Evolutionary conservation across 2,797 vertebrate genomes (phyloP).

Genomic region (Anguilla anguilla): DNA sequence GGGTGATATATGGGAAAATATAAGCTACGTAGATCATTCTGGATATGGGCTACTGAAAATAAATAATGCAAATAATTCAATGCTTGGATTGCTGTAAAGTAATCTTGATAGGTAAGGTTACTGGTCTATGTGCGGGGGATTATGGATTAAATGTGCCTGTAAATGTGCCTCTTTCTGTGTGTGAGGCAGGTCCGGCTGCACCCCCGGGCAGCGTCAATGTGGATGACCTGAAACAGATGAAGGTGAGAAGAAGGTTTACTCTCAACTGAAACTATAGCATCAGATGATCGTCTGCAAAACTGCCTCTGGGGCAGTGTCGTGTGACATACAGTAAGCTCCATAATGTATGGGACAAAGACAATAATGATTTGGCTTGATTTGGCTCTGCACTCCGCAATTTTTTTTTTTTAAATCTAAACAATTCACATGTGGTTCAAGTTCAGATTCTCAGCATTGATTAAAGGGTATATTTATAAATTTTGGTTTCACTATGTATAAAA

Average conservation of each 20-base stretch:
- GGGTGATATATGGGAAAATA: neutral
- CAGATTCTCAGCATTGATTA: no score
- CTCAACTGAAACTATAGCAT: neutral
- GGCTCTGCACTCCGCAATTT: no score
- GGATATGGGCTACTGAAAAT: neutral
- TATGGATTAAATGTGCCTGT: neutral
- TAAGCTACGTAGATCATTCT: neutral
- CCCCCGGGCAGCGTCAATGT: constrained; percentile 89
- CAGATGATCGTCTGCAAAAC: neutral
- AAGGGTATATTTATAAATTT: no score
- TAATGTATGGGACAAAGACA: no score
- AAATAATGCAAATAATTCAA: neutral
- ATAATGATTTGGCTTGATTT: no score
- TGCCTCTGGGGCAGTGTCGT: neutral
- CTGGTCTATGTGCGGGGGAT: neutral
- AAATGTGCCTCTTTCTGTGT: constrained; percentile 11
- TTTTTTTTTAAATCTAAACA: no score
- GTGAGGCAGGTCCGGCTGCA: constrained; percentile 71
- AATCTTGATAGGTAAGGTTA: no score
- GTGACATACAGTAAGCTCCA: neutral
- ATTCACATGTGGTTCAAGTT: no score
- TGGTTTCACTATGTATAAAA: no score
- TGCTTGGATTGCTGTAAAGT: neutral
- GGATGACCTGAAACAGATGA: constrained; percentile 98
- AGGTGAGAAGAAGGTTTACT: constrained; percentile 70